Evolutionary conservation across 2,888 invertebrate genomes (phyloP).

Genomic region (Meteorus cinctellus): DNA sequence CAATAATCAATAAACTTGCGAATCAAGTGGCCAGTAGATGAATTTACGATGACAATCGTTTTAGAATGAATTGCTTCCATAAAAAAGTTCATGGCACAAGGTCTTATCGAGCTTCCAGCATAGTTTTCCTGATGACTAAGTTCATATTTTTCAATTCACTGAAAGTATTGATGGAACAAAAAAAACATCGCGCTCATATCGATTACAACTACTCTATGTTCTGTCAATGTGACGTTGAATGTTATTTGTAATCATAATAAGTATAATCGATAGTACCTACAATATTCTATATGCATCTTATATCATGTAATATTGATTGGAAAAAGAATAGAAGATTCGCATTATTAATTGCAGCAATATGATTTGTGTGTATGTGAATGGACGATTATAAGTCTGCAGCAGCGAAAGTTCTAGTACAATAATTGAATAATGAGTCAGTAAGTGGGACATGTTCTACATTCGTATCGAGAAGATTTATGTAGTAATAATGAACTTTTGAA

Average conservation of each 20-base stretch:
- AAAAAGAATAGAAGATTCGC: neutral
- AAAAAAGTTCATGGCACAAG: slow-evolving; percentile 13
- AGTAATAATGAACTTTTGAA: neutral
- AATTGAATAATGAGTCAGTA: neutral
- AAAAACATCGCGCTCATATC: neutral
- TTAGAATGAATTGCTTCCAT: neutral
- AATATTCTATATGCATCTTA: neutral
- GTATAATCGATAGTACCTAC: neutral
- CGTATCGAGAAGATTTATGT: neutral
- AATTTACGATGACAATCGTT: neutral
- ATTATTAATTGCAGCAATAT: neutral
- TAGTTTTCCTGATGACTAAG: neutral
- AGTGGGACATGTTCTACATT: slow-evolving; percentile 6
- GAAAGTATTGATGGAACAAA: neutral
- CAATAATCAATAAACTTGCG: neutral
- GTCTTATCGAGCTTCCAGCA: neutral
- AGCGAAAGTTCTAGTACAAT: neutral
- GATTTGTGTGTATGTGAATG: neutral
- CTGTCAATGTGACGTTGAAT: neutral
- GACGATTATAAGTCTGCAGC: neutral
- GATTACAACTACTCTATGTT: neutral
- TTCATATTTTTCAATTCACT: neutral
- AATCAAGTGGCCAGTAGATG: neutral
- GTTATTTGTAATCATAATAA: neutral
- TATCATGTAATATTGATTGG: neutral